These are phyloP conservation scores for Brachyhypopomus gauderio DNA, from an alignment of 2,113 vertebrate genomes.

Conservation along the genomic window DNA sequence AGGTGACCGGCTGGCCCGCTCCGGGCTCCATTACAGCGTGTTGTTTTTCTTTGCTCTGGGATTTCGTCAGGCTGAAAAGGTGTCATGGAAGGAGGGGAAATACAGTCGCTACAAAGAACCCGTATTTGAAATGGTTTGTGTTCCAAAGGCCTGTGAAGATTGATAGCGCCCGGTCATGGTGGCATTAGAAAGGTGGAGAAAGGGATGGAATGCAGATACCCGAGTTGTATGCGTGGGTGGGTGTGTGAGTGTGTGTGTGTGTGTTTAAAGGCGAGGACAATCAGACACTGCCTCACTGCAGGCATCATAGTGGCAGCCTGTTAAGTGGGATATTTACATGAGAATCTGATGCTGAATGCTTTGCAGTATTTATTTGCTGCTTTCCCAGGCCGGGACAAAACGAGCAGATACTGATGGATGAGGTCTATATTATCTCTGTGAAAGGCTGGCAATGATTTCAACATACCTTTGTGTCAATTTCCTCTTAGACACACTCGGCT, in stretches of 20 bases:
- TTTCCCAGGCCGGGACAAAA: background rate
- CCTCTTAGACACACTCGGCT: background rate
- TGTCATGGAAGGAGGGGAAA: slow-evolving; percentile 20
- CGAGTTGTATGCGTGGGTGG: slow-evolving; percentile 41
- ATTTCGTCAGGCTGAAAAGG: slow-evolving; percentile 24
- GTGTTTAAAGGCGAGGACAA: slow-evolving; percentile 1
- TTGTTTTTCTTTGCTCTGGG: slow-evolving; percentile 48
- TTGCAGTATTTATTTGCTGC: slow-evolving; percentile 15
- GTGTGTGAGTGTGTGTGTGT: slow-evolving; percentile 12
- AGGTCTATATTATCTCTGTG: background rate
- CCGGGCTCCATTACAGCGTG: slow-evolving; percentile 1
- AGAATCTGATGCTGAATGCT: slow-evolving; percentile 1
- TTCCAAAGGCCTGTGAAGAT: slow-evolving; percentile 32
- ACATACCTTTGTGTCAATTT: slow-evolving; percentile 5
- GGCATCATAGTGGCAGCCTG: slow-evolving; percentile 1
- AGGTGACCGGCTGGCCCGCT: slow-evolving; percentile 24
- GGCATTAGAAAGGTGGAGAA: slow-evolving; percentile 31
- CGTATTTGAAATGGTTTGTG: slow-evolving; percentile 29
- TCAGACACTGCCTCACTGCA: background rate
- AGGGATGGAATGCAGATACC: slow-evolving; percentile 29
- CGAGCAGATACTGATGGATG: no score
- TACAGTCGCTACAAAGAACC: slow-evolving; percentile 19
- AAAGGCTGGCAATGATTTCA: background rate
- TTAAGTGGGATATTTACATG: background rate
- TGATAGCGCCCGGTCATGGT: slow-evolving; percentile 6